Percentiles rank a stretch among this genome's conserved stretches.
Conservation (phyloP, 2,113 vertebrate species). For the Mesembrinibis cayennensis region DNA sequence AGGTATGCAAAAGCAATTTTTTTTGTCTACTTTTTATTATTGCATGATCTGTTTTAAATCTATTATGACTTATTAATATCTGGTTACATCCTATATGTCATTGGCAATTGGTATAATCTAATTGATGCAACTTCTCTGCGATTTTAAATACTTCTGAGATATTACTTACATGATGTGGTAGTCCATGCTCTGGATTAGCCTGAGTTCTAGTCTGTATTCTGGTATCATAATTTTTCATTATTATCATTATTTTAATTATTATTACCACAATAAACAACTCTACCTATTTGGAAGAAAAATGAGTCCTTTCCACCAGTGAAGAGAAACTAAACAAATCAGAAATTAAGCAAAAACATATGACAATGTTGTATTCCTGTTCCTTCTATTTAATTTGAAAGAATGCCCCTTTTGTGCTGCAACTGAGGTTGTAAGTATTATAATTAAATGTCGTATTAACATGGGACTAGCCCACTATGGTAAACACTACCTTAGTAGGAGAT, state of each 20-base stretch:
- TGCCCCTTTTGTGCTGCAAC: background rate
- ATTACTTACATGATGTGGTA: background rate
- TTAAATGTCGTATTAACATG: slow-evolving; percentile 7
- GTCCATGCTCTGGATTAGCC: background rate
- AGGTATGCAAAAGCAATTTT: background rate
- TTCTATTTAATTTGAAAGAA: slow-evolving; percentile 12
- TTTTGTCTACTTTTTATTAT: background rate
- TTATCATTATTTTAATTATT: background rate
- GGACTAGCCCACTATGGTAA: background rate
- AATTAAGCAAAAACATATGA: background rate
- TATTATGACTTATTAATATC: background rate
- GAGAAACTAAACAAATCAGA: background rate
- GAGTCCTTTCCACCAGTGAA: background rate
- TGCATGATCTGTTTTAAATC: background rate
- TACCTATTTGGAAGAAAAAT: background rate
- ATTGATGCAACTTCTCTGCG: background rate
- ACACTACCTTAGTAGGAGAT: background rate
- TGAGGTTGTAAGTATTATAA: background rate
- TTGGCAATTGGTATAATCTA: background rate
- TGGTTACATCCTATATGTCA: background rate
- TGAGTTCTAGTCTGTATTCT: background rate
- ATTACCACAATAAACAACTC: background rate
- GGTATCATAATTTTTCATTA: background rate
- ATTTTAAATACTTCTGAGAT: background rate
- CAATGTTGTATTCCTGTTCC: background rate